These are phyloP conservation scores for Gerris buenoi DNA, from an alignment of 1,140 invertebrate genomes.

Conservation along the genomic window DNA sequence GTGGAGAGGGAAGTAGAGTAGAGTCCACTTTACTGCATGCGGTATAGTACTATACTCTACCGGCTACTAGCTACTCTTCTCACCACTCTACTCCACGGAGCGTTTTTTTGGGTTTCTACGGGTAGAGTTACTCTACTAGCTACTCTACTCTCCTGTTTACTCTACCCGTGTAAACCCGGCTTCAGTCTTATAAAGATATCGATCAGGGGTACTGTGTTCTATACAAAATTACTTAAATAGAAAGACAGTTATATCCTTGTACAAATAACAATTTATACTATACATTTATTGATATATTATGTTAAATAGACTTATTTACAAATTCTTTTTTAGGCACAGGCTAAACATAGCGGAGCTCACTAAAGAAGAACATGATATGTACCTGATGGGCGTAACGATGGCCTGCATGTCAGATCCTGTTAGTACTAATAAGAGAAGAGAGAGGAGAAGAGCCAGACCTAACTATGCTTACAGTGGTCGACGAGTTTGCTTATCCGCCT, in stretches of 20 bases:
- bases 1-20: too few relatives aligned
- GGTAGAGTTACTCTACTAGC: too few relatives aligned
- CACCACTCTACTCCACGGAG: too few relatives aligned
- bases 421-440: slow-evolving; percentile 52
- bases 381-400: slow-evolving; percentile 66
- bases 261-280: background rate
- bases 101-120: too few relatives aligned
- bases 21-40: too few relatives aligned
- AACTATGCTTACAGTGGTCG: slow-evolving; percentile 58
- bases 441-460: slow-evolving; percentile 49
- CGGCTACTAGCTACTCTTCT: too few relatives aligned
- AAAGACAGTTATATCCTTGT: background rate
- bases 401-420: slow-evolving; percentile 57
- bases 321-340: slow-evolving; percentile 38
- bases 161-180: too few relatives aligned
- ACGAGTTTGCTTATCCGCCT: slow-evolving; percentile 59
- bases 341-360: slow-evolving; percentile 62
- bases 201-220: too few relatives aligned
- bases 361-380: slow-evolving; percentile 56
- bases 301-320: slow-evolving; percentile 23
- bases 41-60: too few relatives aligned
- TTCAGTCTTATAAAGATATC: too few relatives aligned
- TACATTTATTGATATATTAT: background rate
- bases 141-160: too few relatives aligned
- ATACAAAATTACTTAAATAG: background rate